These are phyloP conservation scores for Bucorvus abyssinicus DNA, from an alignment of 2,797 vertebrate species.

Conservation along the genomic window DNA sequence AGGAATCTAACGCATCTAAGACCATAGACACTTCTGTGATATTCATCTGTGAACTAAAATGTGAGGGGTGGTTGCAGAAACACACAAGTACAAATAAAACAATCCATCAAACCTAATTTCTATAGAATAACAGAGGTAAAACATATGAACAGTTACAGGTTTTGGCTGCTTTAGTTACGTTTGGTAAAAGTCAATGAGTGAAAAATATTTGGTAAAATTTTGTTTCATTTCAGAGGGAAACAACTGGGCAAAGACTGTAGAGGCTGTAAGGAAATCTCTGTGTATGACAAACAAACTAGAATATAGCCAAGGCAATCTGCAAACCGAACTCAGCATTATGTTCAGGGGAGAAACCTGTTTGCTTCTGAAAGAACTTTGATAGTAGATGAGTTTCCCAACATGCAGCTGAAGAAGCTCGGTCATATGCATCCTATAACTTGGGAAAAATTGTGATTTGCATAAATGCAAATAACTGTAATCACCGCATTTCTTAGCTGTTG, in stretches of 20 bases:
- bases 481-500: neutral
- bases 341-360: neutral
- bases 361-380: neutral
- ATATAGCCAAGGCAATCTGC: neutral
- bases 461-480: neutral
- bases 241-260: neutral
- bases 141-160: rapidly evolving
- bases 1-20: rapidly evolving
- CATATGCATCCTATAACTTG: neutral
- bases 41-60: rapidly evolving
- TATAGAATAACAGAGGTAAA: neutral
- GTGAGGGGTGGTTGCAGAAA: neutral
- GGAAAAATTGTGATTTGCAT: neutral
- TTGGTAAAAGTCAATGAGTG: neutral
- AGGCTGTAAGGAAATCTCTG: neutral
- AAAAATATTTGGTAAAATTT: neutral
- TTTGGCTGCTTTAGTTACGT: neutral
- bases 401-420: neutral
- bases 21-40: too few relatives aligned
- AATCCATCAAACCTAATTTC: neutral
- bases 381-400: neutral
- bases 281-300: neutral
- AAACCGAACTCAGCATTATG: neutral
- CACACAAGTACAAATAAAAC: neutral
- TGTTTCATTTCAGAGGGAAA: neutral